A percentile compares a stretch with the other conserved stretches of the same genome.
Conservation (phyloP, 2,888 invertebrate species). For the Pseudococcus jackbeardsleyi region DNA sequence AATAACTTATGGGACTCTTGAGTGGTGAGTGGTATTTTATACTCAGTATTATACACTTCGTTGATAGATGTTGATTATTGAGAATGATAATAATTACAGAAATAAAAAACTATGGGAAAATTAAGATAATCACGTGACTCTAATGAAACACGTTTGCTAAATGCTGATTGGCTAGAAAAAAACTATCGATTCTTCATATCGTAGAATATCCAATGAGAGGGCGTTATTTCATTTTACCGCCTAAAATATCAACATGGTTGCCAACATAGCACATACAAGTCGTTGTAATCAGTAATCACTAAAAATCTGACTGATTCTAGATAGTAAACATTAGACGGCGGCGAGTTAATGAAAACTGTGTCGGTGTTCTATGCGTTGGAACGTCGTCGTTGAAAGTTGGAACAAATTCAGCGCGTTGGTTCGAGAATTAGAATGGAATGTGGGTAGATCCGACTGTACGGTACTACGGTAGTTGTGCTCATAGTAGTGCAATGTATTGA, state of each 20-base stretch:
- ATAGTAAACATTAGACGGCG: background rate
- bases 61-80: too few species aligned
- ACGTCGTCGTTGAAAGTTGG: background rate
- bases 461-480: background rate
- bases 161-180: background rate
- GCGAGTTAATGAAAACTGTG: background rate
- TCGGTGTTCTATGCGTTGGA: background rate
- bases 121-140: too few species aligned
- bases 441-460: background rate
- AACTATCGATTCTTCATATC: background rate
- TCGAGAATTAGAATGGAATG: conserved; percentile 11
- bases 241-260: background rate
- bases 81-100: too few species aligned
- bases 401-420: conserved; percentile 18
- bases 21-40: too few species aligned
- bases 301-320: background rate
- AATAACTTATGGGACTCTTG: too few species aligned
- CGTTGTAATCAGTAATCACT: background rate
- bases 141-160: too few species aligned
- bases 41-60: too few species aligned
- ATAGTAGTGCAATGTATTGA: conserved; percentile 7
- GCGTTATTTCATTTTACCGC: background rate
- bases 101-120: too few species aligned
- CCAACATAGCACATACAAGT: background rate
- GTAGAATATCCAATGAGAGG: background rate